Evolutionary conservation across 2,888 invertebrate species (phyloP).

Genomic region (Tetheella fluctuosa): DNA sequence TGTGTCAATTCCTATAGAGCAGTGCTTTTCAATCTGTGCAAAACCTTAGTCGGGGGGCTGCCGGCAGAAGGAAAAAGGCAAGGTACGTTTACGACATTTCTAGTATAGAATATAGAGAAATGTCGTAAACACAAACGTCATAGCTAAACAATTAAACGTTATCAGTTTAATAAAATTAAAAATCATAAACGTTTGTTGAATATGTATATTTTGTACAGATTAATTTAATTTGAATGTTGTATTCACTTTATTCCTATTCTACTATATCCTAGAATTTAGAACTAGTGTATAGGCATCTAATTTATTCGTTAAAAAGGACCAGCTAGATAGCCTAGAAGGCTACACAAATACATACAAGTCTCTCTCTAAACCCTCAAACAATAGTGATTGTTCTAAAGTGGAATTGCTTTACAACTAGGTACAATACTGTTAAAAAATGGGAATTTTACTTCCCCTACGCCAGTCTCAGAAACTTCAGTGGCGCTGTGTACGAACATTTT

Average conservation of each 20-base stretch:
- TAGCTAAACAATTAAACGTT: not conserved
- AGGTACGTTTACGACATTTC: no score
- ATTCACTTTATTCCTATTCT: not conserved
- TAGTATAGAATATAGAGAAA: no score
- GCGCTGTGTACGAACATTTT: conserved; percentile 65
- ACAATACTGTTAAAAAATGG: conserved; percentile 48
- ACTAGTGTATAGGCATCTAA: not conserved
- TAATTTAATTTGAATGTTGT: not conserved
- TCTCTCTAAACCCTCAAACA: not conserved
- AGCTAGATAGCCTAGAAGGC: not conserved
- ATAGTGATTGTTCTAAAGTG: conserved; percentile 6
- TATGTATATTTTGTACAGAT: not conserved
- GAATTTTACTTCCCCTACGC: conserved; percentile 54
- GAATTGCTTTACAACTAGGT: conserved; percentile 11
- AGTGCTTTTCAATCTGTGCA: no score
- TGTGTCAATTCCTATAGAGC: no score
- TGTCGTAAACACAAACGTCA: no score
- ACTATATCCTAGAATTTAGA: not conserved
- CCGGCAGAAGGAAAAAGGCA: no score
- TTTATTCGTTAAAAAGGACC: not conserved
- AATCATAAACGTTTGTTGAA: no score
- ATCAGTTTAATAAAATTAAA: no score
- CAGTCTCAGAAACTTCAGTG: conserved; percentile 59
- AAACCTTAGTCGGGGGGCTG: no score
- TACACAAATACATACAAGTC: not conserved